Evolutionary conservation across 2,888 invertebrate genomes (phyloP).

Genomic region (Pegoplata infirma): DNA sequence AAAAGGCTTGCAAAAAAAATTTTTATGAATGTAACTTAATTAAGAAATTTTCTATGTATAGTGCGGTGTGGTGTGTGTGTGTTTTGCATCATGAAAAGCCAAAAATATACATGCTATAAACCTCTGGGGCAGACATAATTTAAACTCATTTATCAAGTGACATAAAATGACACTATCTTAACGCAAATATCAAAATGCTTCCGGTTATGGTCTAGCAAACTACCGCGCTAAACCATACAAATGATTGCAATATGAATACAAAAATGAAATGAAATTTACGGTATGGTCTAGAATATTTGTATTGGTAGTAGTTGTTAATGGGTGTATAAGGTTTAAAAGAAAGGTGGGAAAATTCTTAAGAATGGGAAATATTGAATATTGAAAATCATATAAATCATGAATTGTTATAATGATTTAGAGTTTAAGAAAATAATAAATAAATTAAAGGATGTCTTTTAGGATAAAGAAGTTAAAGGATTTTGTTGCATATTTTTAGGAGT

Average conservation of each 20-base stretch:
- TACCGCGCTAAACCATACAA: slow-evolving; percentile 34
- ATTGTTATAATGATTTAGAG: background rate
- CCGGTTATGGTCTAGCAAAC: slow-evolving; percentile 62
- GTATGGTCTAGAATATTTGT: slow-evolving; percentile 36
- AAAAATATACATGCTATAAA: slow-evolving; percentile 39
- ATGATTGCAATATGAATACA: too few species aligned
- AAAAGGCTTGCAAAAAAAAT: background rate
- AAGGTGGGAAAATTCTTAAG: slow-evolving; percentile 44
- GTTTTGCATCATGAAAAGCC: slow-evolving; percentile 34
- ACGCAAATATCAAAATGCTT: slow-evolving; percentile 62
- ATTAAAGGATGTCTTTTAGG: background rate
- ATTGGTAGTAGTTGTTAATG: slow-evolving; percentile 45
- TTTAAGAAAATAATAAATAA: background rate
- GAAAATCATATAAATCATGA: slow-evolving; percentile 54
- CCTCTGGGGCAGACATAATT: slow-evolving; percentile 76
- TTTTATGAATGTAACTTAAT: slow-evolving; percentile 60
- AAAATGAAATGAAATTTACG: too few species aligned
- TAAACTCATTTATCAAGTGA: slow-evolving; percentile 76
- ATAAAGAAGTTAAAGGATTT: too few species aligned
- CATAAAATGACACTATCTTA: slow-evolving; percentile 69
- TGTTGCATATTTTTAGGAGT: background rate
- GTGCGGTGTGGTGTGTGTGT: background rate
- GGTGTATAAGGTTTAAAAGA: slow-evolving; percentile 35
- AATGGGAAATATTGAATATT: slow-evolving; percentile 54
- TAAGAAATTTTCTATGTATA: too few species aligned